Evolutionary conservation across 2,797 vertebrate genomes (phyloP).

Genomic region (Netta rufina): DNA sequence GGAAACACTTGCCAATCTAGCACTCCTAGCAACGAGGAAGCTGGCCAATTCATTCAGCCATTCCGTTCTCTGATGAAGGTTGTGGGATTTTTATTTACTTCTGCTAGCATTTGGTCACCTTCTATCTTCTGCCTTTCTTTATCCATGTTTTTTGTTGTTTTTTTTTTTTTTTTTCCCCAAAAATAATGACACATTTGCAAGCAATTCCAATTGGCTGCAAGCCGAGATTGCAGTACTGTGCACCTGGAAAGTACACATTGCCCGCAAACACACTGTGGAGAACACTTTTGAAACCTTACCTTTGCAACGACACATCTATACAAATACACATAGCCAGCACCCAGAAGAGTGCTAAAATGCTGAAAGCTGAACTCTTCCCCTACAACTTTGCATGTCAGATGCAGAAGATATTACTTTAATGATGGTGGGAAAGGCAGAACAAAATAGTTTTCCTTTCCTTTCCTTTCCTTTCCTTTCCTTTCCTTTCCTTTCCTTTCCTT

Average conservation of each 20-base stretch:
- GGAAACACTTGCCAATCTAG: constrained; percentile 45
- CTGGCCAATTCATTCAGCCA: constrained; percentile 2
- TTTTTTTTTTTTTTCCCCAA: not conserved
- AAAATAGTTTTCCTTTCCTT: not conserved
- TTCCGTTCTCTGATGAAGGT: not conserved
- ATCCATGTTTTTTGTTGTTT: not conserved
- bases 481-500: not conserved
- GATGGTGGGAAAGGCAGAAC: not conserved
- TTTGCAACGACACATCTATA: constrained; percentile 23
- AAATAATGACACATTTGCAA: constrained; percentile 5
- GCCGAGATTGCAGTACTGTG: not conserved
- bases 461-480: no score
- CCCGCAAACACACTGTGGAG: not conserved
- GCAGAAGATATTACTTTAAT: not conserved
- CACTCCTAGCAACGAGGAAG: constrained; percentile 9
- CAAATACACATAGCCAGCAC: not conserved
- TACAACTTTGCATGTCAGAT: not conserved
- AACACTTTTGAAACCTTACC: not conserved
- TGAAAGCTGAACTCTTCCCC: not conserved
- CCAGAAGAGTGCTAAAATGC: not conserved
- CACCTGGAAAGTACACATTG: constrained; percentile 11
- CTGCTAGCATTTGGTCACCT: not conserved
- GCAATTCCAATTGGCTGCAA: not conserved
- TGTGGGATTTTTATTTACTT: constrained; percentile 10
- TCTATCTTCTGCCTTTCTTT: not conserved